phyloP scores from a whole-genome alignment of 2,113 vertebrate species.

The Tinamus guttatus region DNA sequence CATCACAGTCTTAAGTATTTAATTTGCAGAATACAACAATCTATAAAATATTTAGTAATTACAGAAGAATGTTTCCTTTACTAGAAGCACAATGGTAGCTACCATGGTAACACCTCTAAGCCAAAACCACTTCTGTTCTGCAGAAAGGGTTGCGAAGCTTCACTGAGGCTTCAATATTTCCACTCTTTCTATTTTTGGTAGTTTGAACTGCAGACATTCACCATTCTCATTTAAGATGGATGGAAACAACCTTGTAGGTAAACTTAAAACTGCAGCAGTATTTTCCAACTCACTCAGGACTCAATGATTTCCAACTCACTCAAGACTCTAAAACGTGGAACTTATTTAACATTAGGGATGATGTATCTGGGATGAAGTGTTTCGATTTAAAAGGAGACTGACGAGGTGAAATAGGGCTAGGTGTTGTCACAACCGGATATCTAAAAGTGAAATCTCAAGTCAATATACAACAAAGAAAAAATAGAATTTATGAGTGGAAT shows the following conservation, averaged over 20 bases:
- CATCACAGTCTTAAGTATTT: background rate
- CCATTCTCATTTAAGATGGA: background rate
- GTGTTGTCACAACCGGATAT: rapidly evolving
- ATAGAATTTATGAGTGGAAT: background rate
- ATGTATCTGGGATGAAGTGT: background rate
- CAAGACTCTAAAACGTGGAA: background rate
- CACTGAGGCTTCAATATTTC: background rate
- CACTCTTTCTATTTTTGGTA: background rate
- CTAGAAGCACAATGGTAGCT: background rate
- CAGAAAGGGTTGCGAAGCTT: background rate
- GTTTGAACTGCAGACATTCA: background rate
- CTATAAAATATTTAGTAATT: background rate
- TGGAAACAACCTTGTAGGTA: background rate
- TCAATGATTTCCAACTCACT: background rate
- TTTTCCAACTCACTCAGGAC: background rate
- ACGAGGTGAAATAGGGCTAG: background rate
- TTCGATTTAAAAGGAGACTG: background rate
- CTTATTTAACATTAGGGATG: background rate
- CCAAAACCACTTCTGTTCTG: background rate
- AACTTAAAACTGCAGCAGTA: background rate
- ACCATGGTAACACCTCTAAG: background rate
- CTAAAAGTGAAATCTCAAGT: background rate
- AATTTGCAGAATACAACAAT: background rate
- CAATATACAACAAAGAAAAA: background rate
- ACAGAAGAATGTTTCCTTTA: background rate